These are phyloP conservation scores for Physeter macrocephalus DNA, from an alignment of 2,113 vertebrate genomes.

Conservation along the genomic window DNA sequence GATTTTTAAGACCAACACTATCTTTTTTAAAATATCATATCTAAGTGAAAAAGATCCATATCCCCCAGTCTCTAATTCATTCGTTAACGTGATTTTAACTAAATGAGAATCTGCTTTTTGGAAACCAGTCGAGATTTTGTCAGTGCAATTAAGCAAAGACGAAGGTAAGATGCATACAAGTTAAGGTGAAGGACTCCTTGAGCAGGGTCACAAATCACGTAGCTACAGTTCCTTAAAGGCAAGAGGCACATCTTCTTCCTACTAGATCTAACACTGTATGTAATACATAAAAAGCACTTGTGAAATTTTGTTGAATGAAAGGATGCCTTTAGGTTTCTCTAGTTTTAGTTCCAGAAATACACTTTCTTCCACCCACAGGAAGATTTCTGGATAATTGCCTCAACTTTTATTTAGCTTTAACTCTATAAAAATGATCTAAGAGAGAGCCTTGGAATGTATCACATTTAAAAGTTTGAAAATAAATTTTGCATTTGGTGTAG, in stretches of 20 bases:
- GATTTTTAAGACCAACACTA: background rate
- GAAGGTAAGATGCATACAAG: background rate
- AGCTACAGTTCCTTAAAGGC: background rate
- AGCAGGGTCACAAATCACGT: background rate
- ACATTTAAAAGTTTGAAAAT: background rate
- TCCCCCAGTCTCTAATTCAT: background rate
- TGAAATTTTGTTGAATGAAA: background rate
- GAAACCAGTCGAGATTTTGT: background rate
- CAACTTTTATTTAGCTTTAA: background rate
- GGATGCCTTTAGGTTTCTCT: background rate
- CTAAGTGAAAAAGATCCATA: background rate
- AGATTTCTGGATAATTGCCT: background rate
- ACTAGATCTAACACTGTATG: background rate
- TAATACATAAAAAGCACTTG: background rate
- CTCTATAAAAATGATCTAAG: background rate
- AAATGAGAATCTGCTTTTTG: background rate
- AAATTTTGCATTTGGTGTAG: background rate
- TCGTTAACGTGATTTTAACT: background rate
- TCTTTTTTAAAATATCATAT: background rate
- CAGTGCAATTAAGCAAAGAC: background rate
- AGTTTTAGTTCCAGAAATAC: constrained; percentile 10
- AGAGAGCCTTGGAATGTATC: background rate
- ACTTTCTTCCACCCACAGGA: background rate
- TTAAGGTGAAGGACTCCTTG: background rate
- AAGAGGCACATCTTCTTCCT: background rate